A percentile compares a stretch with the other conserved stretches of the same genome.
phyloP scores from a whole-genome alignment of 1,140 invertebrate species.

The Caenorhabditis latens region DNA sequence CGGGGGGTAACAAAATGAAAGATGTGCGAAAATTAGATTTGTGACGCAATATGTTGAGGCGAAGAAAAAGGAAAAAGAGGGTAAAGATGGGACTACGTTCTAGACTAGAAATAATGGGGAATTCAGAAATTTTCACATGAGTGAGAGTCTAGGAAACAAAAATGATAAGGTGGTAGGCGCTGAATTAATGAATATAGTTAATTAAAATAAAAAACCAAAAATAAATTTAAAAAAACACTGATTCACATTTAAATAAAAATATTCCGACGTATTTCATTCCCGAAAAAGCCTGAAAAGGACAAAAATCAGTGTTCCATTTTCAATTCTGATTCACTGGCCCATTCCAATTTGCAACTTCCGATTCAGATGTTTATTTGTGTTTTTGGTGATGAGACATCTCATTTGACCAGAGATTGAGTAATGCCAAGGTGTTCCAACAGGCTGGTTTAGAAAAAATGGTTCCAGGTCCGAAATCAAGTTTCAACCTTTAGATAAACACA shows the following conservation, averaged over 20 bases:
- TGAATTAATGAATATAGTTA: too few relatives aligned
- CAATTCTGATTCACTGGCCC: not conserved
- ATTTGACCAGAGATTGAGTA: not conserved
- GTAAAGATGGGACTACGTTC: not conserved
- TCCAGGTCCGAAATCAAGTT: too few relatives aligned
- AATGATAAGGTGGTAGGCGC: too few relatives aligned
- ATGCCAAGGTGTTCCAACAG: not conserved
- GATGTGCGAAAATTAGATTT: conserved; percentile 21
- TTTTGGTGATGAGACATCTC: not conserved
- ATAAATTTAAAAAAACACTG: too few relatives aligned
- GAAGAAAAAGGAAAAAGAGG: not conserved
- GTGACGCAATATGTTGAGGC: conserved; percentile 7
- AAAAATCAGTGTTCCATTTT: not conserved
- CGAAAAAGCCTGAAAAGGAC: not conserved
- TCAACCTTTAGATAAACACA: not conserved
- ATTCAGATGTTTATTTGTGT: too few relatives aligned
- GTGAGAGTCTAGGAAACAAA: too few relatives aligned
- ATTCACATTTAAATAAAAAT: too few relatives aligned
- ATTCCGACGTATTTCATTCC: not conserved
- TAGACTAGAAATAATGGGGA: not conserved
- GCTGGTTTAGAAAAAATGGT: too few relatives aligned
- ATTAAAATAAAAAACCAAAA: too few relatives aligned
- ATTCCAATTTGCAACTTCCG: too few relatives aligned
- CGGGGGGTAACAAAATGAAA: not conserved
- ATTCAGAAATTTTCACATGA: not conserved